phyloP scores from a whole-genome alignment of 2,113 vertebrate genomes.

The Entomyzon cyanotis region DNA sequence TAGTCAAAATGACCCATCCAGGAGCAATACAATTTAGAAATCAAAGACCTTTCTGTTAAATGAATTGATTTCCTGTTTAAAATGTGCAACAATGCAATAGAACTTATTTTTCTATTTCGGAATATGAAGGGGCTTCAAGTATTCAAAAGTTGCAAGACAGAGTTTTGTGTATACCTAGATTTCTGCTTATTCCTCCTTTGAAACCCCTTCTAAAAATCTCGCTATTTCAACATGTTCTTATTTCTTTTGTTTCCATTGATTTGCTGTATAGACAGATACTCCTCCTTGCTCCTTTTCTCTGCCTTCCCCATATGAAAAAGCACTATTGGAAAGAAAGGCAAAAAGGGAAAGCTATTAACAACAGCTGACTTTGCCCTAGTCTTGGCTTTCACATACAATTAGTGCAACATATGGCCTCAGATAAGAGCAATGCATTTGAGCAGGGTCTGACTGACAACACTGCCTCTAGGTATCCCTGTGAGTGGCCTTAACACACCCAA shows the following conservation, averaged over 20 bases:
- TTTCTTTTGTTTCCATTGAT: not conserved
- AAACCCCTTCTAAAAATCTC: not conserved
- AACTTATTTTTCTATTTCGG: not conserved
- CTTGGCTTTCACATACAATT: not conserved
- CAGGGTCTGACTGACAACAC: not conserved
- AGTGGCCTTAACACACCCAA: not conserved
- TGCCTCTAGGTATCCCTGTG: not conserved
- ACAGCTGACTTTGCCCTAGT: not conserved
- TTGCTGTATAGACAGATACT: not conserved
- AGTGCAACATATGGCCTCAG: not conserved
- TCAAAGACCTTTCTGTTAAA: not conserved
- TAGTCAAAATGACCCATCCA: not conserved
- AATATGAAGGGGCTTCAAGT: not conserved
- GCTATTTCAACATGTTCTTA: not conserved
- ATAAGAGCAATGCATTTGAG: not conserved
- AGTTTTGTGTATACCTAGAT: not conserved
- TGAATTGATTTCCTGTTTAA: not conserved
- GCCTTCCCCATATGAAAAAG: not conserved
- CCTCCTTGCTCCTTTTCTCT: not conserved
- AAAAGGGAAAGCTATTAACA: not conserved
- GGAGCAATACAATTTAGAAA: not conserved
- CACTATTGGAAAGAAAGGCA: not conserved
- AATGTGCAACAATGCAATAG: not conserved
- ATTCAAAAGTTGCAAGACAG: not conserved
- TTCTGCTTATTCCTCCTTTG: not conserved